Evolutionary conservation across 2,888 invertebrate genomes (phyloP).

Genomic region (Stenurella melanura): DNA sequence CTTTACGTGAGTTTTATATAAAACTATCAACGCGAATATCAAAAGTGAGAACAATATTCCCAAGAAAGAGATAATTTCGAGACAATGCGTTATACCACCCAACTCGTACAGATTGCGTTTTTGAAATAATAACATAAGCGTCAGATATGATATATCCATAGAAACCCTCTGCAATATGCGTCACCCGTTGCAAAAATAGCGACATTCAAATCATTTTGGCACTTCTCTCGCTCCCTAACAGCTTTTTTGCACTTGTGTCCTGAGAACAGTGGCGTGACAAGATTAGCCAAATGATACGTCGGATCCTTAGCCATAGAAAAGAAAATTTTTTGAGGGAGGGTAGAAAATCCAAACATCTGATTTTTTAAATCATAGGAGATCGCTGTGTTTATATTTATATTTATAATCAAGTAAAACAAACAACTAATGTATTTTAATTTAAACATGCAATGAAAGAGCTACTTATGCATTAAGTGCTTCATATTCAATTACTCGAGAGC

Average conservation of each 20-base stretch:
- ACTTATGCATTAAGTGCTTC: too few species aligned
- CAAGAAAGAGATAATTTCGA: slow-evolving; percentile 59
- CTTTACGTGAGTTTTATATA: slow-evolving; percentile 49
- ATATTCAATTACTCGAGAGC: too few species aligned
- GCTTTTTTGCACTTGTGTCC: slow-evolving; percentile 58
- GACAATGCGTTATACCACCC: slow-evolving; percentile 67
- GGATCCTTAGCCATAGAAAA: neutral
- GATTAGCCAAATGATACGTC: neutral
- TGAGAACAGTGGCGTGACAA: slow-evolving; percentile 51
- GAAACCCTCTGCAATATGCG: slow-evolving; percentile 67
- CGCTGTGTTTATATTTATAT: too few species aligned
- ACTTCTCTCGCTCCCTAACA: slow-evolving; percentile 62
- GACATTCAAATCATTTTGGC: slow-evolving; percentile 65
- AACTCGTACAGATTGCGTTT: slow-evolving; percentile 67
- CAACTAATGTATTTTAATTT: too few species aligned
- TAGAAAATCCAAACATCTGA: neutral
- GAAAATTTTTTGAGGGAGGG: neutral
- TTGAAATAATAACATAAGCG: slow-evolving; percentile 68
- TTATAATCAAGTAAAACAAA: too few species aligned
- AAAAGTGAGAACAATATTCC: slow-evolving; percentile 51
- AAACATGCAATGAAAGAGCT: too few species aligned
- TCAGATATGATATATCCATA: slow-evolving; percentile 69
- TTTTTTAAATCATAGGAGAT: too few species aligned
- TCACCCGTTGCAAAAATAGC: slow-evolving; percentile 66
- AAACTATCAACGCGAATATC: slow-evolving; percentile 43